Evolutionary conservation across 2,113 vertebrate species (phyloP).

Genomic region (Lepus americanus): DNA sequence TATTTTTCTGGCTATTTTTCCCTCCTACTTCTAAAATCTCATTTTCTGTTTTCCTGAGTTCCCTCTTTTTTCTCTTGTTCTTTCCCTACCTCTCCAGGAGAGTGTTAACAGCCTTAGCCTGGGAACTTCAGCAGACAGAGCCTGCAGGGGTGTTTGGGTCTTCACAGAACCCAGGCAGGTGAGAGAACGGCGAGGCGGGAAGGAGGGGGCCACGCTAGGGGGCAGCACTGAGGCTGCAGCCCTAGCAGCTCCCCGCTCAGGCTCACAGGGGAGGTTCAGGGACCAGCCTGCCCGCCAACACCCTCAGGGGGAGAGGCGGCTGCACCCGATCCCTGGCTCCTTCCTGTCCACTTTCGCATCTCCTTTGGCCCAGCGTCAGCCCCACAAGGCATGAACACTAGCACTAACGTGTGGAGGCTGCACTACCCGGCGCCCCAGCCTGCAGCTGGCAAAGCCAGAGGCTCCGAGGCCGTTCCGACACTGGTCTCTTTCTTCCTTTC

Average conservation of each 20-base stretch:
- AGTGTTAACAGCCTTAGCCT: not conserved
- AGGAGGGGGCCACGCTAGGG: not conserved
- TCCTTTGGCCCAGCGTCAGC: not conserved
- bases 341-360: not conserved
- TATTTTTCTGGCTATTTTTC: not conserved
- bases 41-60: slow-evolving; percentile 12
- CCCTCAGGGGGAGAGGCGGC: not conserved
- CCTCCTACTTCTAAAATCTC: slow-evolving; percentile 11
- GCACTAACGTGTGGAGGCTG: not conserved
- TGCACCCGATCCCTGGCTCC: not conserved
- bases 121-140: not conserved
- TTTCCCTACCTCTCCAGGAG: slow-evolving; percentile 26
- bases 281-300: not conserved
- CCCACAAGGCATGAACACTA: not conserved
- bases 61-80: not conserved
- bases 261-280: not conserved
- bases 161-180: not conserved
- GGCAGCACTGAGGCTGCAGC: not conserved
- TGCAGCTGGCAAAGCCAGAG: not conserved
- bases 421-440: not conserved
- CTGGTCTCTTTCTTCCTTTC: not conserved
- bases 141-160: not conserved
- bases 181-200: no score
- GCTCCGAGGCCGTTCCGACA: not conserved
- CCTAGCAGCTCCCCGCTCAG: rapidly evolving